Conservation (phyloP, 2,113 vertebrate species). For the Periophthalmus modestus region DNA sequence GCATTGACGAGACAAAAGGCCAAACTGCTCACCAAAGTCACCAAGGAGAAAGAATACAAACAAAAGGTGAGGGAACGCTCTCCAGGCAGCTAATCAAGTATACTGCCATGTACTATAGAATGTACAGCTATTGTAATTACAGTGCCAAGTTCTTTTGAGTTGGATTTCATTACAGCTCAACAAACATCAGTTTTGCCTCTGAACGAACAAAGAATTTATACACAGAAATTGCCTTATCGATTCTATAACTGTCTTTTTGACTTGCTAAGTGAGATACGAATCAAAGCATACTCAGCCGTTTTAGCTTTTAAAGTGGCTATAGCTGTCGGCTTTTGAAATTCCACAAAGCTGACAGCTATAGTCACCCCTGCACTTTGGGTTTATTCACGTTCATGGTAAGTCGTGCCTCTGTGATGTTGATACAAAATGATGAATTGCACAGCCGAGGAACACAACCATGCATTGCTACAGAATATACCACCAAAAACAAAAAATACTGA, state of each 20-base stretch:
- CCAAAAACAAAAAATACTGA: no score
- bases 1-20: slow-evolving; percentile 94
- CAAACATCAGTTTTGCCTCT: no score
- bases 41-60: slow-evolving; percentile 96
- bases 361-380: background rate
- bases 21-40: slow-evolving; percentile 97
- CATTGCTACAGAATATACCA: no score
- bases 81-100: background rate
- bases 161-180: no score
- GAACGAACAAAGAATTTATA: no score
- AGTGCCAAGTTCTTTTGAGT: background rate
- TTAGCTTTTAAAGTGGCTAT: background rate
- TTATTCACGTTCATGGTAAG: background rate
- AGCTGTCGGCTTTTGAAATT: no score
- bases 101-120: background rate
- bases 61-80: slow-evolving; percentile 82
- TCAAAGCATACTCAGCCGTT: background rate
- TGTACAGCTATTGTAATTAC: background rate
- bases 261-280: background rate
- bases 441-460: background rate
- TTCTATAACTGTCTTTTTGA: no score
- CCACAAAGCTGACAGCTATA: slow-evolving; percentile 1
- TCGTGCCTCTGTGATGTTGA: background rate
- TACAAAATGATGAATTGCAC: background rate
- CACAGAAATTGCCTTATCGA: no score